A percentile compares a stretch with the other conserved stretches of the same genome.
phyloP scores from a whole-genome alignment of 1,140 invertebrate species.

The Formica selysi region DNA sequence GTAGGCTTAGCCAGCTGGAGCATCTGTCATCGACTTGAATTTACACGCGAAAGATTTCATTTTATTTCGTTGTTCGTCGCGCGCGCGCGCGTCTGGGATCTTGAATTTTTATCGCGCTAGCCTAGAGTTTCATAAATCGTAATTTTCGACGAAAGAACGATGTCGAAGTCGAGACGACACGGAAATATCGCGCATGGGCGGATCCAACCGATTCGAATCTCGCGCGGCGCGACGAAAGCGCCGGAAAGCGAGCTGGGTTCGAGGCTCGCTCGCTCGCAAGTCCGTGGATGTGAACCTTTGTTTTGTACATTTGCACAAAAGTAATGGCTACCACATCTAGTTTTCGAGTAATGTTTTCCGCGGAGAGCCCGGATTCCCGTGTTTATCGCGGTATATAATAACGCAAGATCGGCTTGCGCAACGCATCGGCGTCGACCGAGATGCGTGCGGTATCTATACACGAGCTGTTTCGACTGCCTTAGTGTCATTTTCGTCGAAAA shows the following conservation, averaged over 20 bases:
- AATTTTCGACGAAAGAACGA: neutral
- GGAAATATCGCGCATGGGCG: slow-evolving; percentile 69
- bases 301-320: slow-evolving; percentile 86
- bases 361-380: slow-evolving; percentile 81
- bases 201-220: neutral
- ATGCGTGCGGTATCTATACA: slow-evolving; percentile 79
- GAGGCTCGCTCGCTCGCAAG: slow-evolving; percentile 82
- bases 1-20: neutral
- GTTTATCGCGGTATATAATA: slow-evolving; percentile 83
- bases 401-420: slow-evolving; percentile 74
- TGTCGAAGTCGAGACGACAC: slow-evolving; percentile 29
- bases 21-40: neutral
- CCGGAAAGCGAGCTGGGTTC: slow-evolving; percentile 74
- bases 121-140: neutral
- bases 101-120: neutral
- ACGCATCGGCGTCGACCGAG: slow-evolving; percentile 74
- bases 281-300: slow-evolving; percentile 86
- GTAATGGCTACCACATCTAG: slow-evolving; percentile 86
- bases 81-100: too few relatives aligned
- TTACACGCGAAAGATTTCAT: neutral
- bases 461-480: slow-evolving; percentile 78
- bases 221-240: slow-evolving; percentile 71
- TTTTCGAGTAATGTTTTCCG: slow-evolving; percentile 85
- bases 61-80: neutral
- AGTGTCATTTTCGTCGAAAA: slow-evolving; percentile 80